These are phyloP conservation scores for Drosophila busckii DNA, from an alignment of 1,140 invertebrate species.

Conservation along the genomic window DNA sequence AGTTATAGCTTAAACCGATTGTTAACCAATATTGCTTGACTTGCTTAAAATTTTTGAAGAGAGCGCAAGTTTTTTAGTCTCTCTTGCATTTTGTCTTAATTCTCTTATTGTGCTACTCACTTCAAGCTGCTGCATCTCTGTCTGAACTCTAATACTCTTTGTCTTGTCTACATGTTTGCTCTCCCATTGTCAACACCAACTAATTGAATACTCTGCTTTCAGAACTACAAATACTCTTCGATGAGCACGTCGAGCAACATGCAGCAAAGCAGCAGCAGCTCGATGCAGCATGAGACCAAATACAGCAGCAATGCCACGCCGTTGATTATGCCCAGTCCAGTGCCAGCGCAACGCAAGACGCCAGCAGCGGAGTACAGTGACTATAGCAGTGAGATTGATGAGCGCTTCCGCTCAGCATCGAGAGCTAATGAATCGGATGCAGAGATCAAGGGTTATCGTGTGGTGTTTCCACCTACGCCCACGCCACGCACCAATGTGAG, in stretches of 20 bases:
- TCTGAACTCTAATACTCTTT: slow-evolving; percentile 13
- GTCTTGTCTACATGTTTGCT: neutral
- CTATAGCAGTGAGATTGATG: slow-evolving; percentile 87
- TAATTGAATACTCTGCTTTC: neutral
- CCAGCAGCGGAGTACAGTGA: slow-evolving; percentile 86
- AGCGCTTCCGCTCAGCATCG: slow-evolving; percentile 83
- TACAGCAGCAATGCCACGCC: slow-evolving; percentile 77
- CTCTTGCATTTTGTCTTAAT: no score
- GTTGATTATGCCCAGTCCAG: slow-evolving; percentile 79
- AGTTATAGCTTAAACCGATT: no score
- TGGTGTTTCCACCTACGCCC: slow-evolving; percentile 81
- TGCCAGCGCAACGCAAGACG: slow-evolving; percentile 83
- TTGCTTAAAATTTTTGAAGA: no score
- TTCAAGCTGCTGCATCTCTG: no score
- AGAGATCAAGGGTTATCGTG: slow-evolving; percentile 81
- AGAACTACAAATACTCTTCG: slow-evolving; percentile 62
- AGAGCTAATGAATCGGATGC: slow-evolving; percentile 80
- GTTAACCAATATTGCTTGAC: no score
- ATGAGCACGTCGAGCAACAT: slow-evolving; percentile 69
- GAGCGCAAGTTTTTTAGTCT: no score
- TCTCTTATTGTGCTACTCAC: no score
- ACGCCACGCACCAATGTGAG: slow-evolving; percentile 74
- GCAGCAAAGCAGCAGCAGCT: slow-evolving; percentile 67
- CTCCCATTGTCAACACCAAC: neutral
- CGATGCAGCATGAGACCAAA: slow-evolving; percentile 66